Evolutionary conservation across 1,140 invertebrate species (phyloP).

Genomic region (Copidosoma floridanum): DNA sequence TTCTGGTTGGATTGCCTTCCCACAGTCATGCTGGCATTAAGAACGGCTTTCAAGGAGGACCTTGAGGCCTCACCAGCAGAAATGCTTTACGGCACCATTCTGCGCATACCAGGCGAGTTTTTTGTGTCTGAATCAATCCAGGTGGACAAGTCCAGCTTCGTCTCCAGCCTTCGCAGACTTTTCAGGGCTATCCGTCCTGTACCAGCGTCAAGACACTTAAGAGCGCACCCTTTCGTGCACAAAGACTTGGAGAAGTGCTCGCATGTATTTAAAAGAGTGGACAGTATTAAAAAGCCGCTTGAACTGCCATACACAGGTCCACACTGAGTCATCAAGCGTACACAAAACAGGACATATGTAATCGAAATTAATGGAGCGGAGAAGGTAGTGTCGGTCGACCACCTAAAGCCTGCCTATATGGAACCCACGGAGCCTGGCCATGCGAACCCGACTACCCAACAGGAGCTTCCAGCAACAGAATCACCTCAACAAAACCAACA

Average conservation of each 20-base stretch:
- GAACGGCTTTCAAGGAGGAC: conserved; percentile 29
- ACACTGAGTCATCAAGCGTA: not conserved
- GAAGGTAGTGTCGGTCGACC: not conserved
- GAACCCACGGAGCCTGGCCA: not conserved
- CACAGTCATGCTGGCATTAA: conserved; percentile 41
- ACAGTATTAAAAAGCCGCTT: not conserved
- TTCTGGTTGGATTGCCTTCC: conserved; percentile 9
- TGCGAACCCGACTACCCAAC: too few species aligned
- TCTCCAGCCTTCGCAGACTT: not conserved
- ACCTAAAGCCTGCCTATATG: not conserved
- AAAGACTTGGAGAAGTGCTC: not conserved
- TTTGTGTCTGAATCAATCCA: conserved; percentile 29
- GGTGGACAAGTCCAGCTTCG: conserved; percentile 24
- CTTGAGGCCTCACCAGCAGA: conserved; percentile 34
- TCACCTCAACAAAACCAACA: too few species aligned
- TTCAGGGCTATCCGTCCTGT: too few species aligned
- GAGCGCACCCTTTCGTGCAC: conserved; percentile 13
- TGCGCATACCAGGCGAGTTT: conserved; percentile 43
- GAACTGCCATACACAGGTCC: not conserved
- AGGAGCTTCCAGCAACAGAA: too few species aligned
- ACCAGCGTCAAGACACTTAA: not conserved
- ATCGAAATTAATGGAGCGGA: not conserved
- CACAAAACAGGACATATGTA: not conserved
- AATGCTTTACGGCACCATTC: conserved; percentile 38
- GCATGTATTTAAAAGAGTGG: not conserved